Base-by-base conservation (phyloP, 1,140 invertebrate genomes). In the Diprion similis region DNA sequence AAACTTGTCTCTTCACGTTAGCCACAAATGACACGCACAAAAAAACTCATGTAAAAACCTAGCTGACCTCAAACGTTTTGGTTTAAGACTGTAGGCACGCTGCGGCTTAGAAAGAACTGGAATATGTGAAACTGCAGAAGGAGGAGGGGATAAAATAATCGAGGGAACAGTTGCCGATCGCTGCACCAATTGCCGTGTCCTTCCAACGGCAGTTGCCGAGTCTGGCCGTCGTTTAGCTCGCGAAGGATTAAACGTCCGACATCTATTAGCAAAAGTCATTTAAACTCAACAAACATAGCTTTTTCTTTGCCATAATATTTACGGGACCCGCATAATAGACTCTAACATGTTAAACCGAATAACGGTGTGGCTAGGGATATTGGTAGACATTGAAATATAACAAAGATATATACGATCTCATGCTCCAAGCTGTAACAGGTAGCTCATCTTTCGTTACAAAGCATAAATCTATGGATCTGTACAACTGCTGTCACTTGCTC, bases 31-130 rank as follows among this genome's bases (percentile, higher is more conserved):
- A 79, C 80, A 82, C 79, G 80, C 82, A 83, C 70, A 83, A 79
- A 80, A 79, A 80, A 45, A 19, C 66, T 68, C 18, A 68, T 19
- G 66, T 19, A 68, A 45, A 68, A 83, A 80, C 78, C 80, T 80
- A 73, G 83, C 86, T 86, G 86, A 87, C 86, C 86, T 87, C 85
- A 86, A 77, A 76, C 86, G 86, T 74, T 87, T 87, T 73, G 86
- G 86, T 75, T 87, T 86, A 85, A 87, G 83, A 85, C 86, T 84
- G 86, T 82, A 86, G 84, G 82, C 81, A 78, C 82, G 84, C 67
- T 85, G 81, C 74, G 85, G 82, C 80, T 85, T 87, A 81, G 80
- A 83, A 78, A 84, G 77, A 76, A 84, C 78, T 69, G 80, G 75
- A 79, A 83, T 81, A 80, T 83, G 82, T 70, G 81, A 81, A 79